These are phyloP conservation scores for Oscheius sp. DNA, from an alignment of 1,140 invertebrate genomes.

Conservation along the genomic window DNA sequence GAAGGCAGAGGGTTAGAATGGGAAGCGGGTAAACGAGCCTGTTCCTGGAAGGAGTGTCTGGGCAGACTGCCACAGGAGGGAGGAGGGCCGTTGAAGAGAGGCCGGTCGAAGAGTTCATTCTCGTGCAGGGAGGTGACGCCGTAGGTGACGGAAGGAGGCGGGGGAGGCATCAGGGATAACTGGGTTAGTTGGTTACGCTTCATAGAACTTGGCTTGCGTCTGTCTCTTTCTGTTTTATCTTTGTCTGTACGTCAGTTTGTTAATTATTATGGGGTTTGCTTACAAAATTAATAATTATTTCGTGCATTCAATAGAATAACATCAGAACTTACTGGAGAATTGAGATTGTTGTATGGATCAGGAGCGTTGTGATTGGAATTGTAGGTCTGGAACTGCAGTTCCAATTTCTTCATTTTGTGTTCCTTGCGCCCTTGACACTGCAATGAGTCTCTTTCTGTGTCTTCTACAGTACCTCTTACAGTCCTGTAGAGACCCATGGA, in stretches of 20 bases:
- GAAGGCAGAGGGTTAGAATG: neutral
- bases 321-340: constrained; percentile 32
- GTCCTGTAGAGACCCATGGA: constrained; percentile 84
- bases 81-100: constrained; percentile 5
- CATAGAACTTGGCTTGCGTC: too few species aligned
- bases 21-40: constrained; percentile 33
- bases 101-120: constrained; percentile 25
- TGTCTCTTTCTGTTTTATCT: too few species aligned
- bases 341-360: constrained; percentile 44
- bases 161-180: constrained; percentile 35
- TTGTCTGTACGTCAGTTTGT: constrained; percentile 10
- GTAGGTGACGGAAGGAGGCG: constrained; percentile 22
- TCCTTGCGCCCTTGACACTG: constrained; percentile 63
- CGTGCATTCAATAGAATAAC: neutral
- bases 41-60: constrained; percentile 38
- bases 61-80: constrained; percentile 26
- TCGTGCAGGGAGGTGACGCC: constrained; percentile 11
- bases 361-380: constrained; percentile 41
- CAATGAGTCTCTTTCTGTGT: constrained; percentile 77
- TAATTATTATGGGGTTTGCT: constrained; percentile 5
- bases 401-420: constrained; percentile 42
- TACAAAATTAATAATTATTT: neutral
- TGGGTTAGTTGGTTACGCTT: neutral
- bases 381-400: constrained; percentile 57
- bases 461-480: neutral